Conservation (phyloP, 2,797 vertebrate genomes). For the Semaprochilodus insignis region DNA sequence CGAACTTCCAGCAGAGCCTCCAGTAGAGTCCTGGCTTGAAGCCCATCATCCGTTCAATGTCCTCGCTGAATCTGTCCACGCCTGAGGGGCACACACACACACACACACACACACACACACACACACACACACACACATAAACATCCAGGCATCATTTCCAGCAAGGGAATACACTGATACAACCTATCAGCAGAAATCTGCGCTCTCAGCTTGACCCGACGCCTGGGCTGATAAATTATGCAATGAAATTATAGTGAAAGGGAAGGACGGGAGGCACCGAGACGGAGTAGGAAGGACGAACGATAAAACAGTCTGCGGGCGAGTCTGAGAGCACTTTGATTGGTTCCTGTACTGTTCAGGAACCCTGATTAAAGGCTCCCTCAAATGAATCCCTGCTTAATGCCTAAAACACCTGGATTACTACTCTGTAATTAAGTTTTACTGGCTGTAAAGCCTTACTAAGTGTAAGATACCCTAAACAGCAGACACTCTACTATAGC, state of each 20-base stretch:
- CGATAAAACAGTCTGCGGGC: not conserved
- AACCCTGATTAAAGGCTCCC: not conserved
- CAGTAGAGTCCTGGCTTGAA: slow-evolving; percentile 98
- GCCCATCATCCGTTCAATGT: slow-evolving; percentile 97
- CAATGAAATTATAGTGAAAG: slow-evolving; percentile 20
- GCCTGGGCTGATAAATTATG: slow-evolving; percentile 34
- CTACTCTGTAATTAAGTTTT: no score
- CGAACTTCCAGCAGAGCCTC: slow-evolving; percentile 98
- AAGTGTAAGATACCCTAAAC: no score
- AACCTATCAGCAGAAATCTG: slow-evolving; percentile 42
- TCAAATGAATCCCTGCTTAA: not conserved
- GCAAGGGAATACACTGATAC: slow-evolving; percentile 26
- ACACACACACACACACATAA: slow-evolving; percentile 25
- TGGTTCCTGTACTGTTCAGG: not conserved
- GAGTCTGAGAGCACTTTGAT: not conserved
- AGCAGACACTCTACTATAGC: no score
- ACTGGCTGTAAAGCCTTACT: no score
- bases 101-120: no score
- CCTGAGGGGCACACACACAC: slow-evolving; percentile 75
- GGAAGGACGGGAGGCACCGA: slow-evolving; percentile 10
- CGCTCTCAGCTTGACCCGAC: slow-evolving; percentile 27
- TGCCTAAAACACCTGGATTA: not conserved
- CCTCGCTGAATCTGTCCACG: slow-evolving; percentile 97
- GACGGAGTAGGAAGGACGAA: not conserved
- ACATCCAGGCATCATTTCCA: slow-evolving; percentile 42